These are phyloP conservation scores for Magallana nippona DNA, from an alignment of 2,888 invertebrate genomes.

Conservation along the genomic window DNA sequence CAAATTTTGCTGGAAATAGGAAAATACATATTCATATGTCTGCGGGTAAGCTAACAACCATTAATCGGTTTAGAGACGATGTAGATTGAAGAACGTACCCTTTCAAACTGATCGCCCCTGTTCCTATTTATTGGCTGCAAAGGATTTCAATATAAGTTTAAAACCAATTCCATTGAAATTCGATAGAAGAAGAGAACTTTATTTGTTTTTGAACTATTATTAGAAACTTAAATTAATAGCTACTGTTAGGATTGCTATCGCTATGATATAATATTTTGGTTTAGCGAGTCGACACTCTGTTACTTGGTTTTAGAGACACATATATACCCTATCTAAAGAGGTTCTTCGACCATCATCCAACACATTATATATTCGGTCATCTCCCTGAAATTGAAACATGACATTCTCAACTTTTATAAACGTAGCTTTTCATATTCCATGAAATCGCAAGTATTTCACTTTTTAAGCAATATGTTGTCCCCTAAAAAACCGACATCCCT, in stretches of 20 bases:
- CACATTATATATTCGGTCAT: conserved; percentile 2
- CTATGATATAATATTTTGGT: too few species aligned
- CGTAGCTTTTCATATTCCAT: too few species aligned
- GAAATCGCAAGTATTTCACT: not conserved
- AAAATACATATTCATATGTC: too few species aligned
- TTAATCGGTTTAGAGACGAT: too few species aligned
- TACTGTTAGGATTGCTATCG: not conserved
- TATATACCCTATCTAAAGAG: conserved; percentile 9
- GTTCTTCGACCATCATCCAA: conserved; percentile 7
- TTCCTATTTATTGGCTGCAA: not conserved
- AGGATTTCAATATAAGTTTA: not conserved
- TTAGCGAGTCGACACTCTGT: too few species aligned
- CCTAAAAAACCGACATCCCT: too few species aligned
- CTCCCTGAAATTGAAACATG: conserved; percentile 17
- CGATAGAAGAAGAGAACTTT: too few species aligned
- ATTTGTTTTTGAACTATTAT: too few species aligned
- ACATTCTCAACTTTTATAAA: too few species aligned
- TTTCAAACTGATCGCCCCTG: not conserved
- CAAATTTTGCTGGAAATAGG: conserved; percentile 19
- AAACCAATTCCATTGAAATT: too few species aligned
- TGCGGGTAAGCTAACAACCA: too few species aligned
- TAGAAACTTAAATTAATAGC: too few species aligned
- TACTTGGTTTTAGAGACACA: not conserved
- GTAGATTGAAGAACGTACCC: not conserved
- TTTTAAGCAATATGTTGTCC: not conserved